Percentiles rank a stretch among this genome's conserved stretches.
These are phyloP conservation scores for Phoebastria nigripes DNA, from an alignment of 2,797 vertebrate genomes.

Conservation along the genomic window DNA sequence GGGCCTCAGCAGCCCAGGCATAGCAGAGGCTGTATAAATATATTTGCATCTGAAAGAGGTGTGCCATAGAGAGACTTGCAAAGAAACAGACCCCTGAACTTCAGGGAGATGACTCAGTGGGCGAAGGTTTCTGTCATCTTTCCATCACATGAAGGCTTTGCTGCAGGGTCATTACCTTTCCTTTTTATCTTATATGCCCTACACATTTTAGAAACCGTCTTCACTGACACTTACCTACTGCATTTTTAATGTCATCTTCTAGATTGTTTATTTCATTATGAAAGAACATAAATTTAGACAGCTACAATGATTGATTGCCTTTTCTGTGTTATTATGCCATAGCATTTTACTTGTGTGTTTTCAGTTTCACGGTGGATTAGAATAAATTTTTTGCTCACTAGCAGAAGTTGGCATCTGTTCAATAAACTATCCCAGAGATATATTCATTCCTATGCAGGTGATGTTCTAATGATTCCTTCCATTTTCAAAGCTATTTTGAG, in stretches of 20 bases:
- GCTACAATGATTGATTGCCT: background rate
- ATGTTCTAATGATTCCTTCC: background rate
- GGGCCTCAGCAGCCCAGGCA: background rate
- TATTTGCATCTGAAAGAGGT: background rate
- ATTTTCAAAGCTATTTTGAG: background rate
- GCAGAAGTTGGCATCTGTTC: background rate
- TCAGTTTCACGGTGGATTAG: conserved; percentile 12
- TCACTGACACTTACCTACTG: background rate
- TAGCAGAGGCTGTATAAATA: background rate
- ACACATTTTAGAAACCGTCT: background rate
- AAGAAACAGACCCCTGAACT: background rate
- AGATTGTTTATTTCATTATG: background rate
- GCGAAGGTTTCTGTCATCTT: background rate
- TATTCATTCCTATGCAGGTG: background rate
- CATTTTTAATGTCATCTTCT: background rate
- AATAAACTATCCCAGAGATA: background rate
- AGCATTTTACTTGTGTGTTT: background rate
- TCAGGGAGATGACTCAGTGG: background rate
- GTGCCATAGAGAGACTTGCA: background rate
- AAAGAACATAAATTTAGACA: background rate
- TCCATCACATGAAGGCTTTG: background rate
- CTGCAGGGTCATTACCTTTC: background rate
- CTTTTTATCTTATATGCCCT: background rate
- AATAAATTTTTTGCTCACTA: background rate
- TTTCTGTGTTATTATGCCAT: background rate